These are phyloP conservation scores for Deilephila elpenor DNA, from an alignment of 2,888 invertebrate species.

Conservation along the genomic window DNA sequence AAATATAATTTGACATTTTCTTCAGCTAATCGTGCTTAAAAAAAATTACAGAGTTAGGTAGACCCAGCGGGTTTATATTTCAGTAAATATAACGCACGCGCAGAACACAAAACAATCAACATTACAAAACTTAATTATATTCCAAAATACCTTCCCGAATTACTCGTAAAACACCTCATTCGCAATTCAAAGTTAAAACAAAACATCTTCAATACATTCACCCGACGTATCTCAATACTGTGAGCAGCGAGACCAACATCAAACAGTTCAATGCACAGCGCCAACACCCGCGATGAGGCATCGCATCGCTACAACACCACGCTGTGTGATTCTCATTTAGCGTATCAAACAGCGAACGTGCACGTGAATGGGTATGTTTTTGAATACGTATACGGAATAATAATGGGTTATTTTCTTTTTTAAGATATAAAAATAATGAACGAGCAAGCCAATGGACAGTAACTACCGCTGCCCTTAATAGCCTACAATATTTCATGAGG, in stretches of 20 bases:
- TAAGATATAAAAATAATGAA: no score
- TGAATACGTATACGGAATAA: neutral
- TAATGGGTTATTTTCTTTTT: neutral
- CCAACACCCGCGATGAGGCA: conserved; percentile 18
- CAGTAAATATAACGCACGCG: no score
- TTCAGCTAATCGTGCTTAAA: no score
- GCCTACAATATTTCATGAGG: no score
- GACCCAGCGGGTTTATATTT: no score
- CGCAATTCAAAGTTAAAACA: neutral
- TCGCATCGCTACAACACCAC: neutral
- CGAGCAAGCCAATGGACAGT: no score
- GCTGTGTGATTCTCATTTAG: conserved; percentile 4
- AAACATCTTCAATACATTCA: neutral
- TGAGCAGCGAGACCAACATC: conserved; percentile 12
- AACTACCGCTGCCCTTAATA: no score
- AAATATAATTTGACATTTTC: no score
- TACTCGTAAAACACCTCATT: neutral
- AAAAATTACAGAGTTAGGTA: no score
- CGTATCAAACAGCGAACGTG: neutral
- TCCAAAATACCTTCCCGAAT: neutral
- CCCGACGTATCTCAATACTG: neutral
- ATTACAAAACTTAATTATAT: neutral
- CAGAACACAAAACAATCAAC: neutral
- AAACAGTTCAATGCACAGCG: conserved; percentile 14
- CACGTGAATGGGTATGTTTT: neutral